A percentile compares a stretch with the other conserved stretches of the same genome.
phyloP scores from a whole-genome alignment of 2,888 invertebrate genomes.

The Agonum fuliginosum region DNA sequence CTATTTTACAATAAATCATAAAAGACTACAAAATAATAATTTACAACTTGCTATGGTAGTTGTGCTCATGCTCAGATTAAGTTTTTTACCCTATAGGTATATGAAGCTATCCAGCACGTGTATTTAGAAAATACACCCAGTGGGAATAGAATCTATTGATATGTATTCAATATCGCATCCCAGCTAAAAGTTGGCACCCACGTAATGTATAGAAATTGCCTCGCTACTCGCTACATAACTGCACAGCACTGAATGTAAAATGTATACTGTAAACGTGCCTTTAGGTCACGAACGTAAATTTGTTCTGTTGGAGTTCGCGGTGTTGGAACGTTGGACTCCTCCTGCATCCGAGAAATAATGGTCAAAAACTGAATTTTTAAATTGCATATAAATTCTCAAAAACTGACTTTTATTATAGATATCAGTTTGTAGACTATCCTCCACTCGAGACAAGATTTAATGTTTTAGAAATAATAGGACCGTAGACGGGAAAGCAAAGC shows the following conservation, averaged over 20 bases:
- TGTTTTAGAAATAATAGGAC: too few relatives aligned
- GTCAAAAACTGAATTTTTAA: slow-evolving; percentile 51
- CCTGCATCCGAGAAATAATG: slow-evolving; percentile 44
- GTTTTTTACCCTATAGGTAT: too few relatives aligned
- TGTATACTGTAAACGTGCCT: slow-evolving; percentile 54
- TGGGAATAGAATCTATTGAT: slow-evolving; percentile 17
- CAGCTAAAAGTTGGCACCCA: slow-evolving; percentile 29
- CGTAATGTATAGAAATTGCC: slow-evolving; percentile 47
- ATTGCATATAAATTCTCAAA: slow-evolving; percentile 45
- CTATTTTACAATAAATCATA: too few relatives aligned
- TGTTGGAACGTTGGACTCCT: too few relatives aligned
- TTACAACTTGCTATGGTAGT: too few relatives aligned
- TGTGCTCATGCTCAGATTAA: too few relatives aligned
- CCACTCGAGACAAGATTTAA: slow-evolving; percentile 4
- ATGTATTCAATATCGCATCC: slow-evolving; percentile 33
- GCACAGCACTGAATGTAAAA: slow-evolving; percentile 36
- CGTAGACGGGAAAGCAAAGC: too few relatives aligned
- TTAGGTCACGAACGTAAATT: slow-evolving; percentile 49
- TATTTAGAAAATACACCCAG: slow-evolving; percentile 9
- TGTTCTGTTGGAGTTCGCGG: slow-evolving; percentile 42
- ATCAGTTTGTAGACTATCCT: slow-evolving; percentile 25
- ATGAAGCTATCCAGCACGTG: too few relatives aligned
- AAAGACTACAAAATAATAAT: too few relatives aligned
- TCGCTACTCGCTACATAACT: slow-evolving; percentile 22
- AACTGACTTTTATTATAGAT: slow-evolving; percentile 40